Conservation (phyloP, 2,797 vertebrate species). For the Pyrocephalus nanus region DNA sequence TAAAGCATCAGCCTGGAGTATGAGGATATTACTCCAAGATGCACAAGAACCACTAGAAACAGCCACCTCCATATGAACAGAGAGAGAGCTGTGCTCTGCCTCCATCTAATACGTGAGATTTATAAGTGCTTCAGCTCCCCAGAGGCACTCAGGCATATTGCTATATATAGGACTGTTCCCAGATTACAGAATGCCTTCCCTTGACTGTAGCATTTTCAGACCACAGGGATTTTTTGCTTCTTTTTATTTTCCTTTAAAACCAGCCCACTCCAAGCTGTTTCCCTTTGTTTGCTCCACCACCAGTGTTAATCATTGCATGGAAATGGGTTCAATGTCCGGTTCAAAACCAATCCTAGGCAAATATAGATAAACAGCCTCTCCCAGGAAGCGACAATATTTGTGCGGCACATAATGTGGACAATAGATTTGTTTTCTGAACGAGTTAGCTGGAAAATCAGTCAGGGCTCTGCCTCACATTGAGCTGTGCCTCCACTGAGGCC, state of each 20-base stretch:
- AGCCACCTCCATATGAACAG: slow-evolving; percentile 23
- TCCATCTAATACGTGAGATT: slow-evolving; percentile 59
- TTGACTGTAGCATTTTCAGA: slow-evolving; percentile 41
- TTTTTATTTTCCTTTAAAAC: neutral
- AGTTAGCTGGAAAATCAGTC: slow-evolving; percentile 2
- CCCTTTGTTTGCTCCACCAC: slow-evolving; percentile 9
- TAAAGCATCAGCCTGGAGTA: neutral
- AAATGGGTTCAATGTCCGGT: slow-evolving; percentile 53
- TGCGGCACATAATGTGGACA: neutral
- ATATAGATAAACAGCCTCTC: slow-evolving; percentile 33
- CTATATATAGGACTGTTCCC: slow-evolving; percentile 72
- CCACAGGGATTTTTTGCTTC: neutral
- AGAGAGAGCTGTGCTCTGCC: slow-evolving; percentile 20
- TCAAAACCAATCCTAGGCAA: slow-evolving; percentile 16
- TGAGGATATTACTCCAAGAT: neutral
- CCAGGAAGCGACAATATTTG: neutral
- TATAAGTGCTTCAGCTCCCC: slow-evolving; percentile 63
- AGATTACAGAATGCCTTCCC: slow-evolving; percentile 59
- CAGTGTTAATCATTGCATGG: slow-evolving; percentile 39
- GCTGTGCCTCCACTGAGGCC: neutral
- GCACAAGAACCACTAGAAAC: slow-evolving; percentile 40
- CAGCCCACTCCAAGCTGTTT: neutral
- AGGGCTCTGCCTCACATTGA: neutral
- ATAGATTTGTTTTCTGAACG: neutral
- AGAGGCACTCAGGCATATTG: slow-evolving; percentile 56